Conservation (phyloP, 2,113 vertebrate species). For the Cochlearius cochlearius region DNA sequence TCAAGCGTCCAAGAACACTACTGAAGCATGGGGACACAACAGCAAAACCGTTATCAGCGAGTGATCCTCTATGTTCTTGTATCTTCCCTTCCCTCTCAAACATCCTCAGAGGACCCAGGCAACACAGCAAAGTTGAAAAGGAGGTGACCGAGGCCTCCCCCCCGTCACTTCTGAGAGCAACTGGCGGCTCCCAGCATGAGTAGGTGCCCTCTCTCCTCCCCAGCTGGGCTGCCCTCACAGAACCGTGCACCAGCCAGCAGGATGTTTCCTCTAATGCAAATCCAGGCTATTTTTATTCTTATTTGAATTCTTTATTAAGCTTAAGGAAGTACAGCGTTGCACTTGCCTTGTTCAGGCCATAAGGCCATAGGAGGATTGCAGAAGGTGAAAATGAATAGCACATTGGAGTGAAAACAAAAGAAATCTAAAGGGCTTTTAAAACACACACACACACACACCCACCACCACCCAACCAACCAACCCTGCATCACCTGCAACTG, state of each 20-base stretch:
- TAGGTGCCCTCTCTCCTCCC: not conserved
- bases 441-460: too few species aligned
- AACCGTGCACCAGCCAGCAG: not conserved
- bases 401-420: not conserved
- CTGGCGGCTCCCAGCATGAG: not conserved
- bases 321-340: not conserved
- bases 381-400: not conserved
- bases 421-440: not conserved
- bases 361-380: not conserved
- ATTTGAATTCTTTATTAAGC: slow-evolving; percentile 37
- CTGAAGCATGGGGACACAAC: not conserved
- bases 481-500: not conserved
- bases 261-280: slow-evolving; percentile 21
- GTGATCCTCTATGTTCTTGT: rapidly evolving
- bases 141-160: not conserved
- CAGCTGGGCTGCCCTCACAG: not conserved
- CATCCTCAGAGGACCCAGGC: not conserved
- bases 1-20: not conserved
- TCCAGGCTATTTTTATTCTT: not conserved
- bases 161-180: rapidly evolving
- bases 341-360: not conserved
- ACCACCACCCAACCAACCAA: not conserved
- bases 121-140: not conserved
- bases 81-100: not conserved
- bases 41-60: not conserved